Conservation (phyloP, 2,113 vertebrate species). For the Callithrix jacchus region DNA sequence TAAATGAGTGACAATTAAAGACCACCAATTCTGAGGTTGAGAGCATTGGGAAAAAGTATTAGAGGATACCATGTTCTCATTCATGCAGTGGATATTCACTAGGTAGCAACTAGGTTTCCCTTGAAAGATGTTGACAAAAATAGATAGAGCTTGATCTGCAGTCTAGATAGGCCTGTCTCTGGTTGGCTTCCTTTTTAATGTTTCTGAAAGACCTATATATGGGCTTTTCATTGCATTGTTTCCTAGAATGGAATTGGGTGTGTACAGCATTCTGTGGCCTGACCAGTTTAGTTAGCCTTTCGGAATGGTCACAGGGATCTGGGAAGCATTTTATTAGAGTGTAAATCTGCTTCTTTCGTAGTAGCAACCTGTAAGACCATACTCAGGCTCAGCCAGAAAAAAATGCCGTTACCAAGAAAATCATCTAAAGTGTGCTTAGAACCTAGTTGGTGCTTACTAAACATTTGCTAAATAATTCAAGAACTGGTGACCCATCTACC, state of each 20-base stretch:
- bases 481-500: not conserved
- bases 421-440: not conserved
- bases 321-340: not conserved
- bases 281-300: not conserved
- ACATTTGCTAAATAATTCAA: not conserved
- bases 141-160: not conserved
- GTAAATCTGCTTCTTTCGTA: not conserved
- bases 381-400: not conserved
- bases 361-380: not conserved
- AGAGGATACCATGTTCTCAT: not conserved
- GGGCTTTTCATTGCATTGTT: not conserved
- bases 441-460: not conserved
- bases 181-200: not conserved
- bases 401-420: not conserved
- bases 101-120: not conserved
- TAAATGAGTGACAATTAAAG: slow-evolving; percentile 4
- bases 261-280: fast-evolving
- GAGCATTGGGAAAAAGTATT: not conserved
- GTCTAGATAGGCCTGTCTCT: not conserved
- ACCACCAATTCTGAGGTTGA: not conserved
- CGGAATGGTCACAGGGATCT: not conserved
- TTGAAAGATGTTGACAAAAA: not conserved
- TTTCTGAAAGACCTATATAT: not conserved
- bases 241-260: not conserved
- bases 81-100: not conserved